Conservation (phyloP, 1,140 invertebrate genomes). For the Leptinotarsa lineolata region DNA sequence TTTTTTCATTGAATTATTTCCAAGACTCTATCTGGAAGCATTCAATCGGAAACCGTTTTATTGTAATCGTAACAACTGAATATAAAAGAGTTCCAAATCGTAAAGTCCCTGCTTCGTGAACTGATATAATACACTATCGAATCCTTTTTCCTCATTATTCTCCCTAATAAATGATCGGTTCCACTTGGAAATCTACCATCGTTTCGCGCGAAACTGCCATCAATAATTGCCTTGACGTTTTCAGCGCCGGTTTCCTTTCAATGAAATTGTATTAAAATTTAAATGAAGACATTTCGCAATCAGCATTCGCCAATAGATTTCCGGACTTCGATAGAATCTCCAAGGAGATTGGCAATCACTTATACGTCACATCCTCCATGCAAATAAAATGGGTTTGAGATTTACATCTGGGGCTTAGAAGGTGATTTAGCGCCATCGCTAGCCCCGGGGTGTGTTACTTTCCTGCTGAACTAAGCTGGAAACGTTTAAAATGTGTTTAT, state of each 20-base stretch:
- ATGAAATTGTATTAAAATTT: conserved; percentile 53
- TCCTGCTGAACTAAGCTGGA: conserved; percentile 41
- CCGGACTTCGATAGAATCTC: conserved; percentile 48
- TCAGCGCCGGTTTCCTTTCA: conserved; percentile 42
- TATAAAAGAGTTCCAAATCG: not conserved
- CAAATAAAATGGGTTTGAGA: conserved; percentile 53
- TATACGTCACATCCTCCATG: conserved; percentile 54
- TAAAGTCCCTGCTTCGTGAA: conserved; percentile 3
- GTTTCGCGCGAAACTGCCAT: conserved; percentile 30
- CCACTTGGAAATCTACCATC: conserved; percentile 5
- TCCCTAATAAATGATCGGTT: conserved; percentile 27
- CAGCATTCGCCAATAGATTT: conserved; percentile 54
- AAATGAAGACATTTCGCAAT: conserved; percentile 55
- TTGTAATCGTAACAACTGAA: too few relatives aligned
- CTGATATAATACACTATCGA: conserved; percentile 26
- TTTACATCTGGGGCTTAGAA: conserved; percentile 47
- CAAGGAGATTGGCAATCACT: conserved; percentile 53
- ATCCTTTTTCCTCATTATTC: conserved; percentile 19
- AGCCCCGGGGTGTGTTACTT: conserved; percentile 34
- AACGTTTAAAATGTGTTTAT: conserved; percentile 48
- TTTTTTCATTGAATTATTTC: too few relatives aligned
- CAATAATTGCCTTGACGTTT: conserved; percentile 45
- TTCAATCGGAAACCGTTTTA: too few relatives aligned
- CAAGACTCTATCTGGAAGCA: too few relatives aligned
- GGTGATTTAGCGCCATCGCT: conserved; percentile 43